Evolutionary conservation across 2,113 vertebrate species (phyloP), one percentile per base, ranked within the genome.

Genomic region (Serilophus lunatus): DNA sequence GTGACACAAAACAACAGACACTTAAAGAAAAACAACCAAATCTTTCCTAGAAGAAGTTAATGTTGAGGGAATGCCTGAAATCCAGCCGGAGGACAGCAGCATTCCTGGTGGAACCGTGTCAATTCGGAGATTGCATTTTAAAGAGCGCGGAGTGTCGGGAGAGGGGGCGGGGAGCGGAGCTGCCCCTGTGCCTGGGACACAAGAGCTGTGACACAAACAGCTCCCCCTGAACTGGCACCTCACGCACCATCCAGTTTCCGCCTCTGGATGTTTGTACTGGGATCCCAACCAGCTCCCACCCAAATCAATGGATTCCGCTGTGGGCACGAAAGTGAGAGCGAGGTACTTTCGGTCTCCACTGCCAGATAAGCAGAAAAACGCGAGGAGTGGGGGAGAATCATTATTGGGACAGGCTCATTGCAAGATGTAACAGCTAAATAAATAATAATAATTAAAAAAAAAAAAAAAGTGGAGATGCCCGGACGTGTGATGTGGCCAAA

Each of bases 141-240:
- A 64, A 65, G 81, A 84, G 70, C 1, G 12, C 84, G 91, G 78
- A 75, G 38, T 36, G 81, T 7, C 68, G 89, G 33, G 38, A 50
- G 83, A 77, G 91, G 74, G 64, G 86, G 72, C 2, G 16, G 70
- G 74, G 86, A 86, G 76, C 22, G 3, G 54, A 35, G 82, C 82
- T 93, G 93, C 70, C 83, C 94, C 94, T 82, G 20, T 83, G 87
- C 65, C 70, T 59, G 20, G 90, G 85, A 85, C 75, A 69, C 82
- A 78, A 80, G 76, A 91, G 76, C 76, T 54, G 69, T 63, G 82
- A 74, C 88, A 49, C 70, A 81, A 83, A 77, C 88, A 78, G 94
- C 94, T 83, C 85, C 82, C 91, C 6, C 81, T 13, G 72, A 59
- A 14, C 77, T 77, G 89, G 89, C 93, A 82, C 88, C 12, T 68